Evolutionary conservation across 2,113 vertebrate genomes (phyloP).

Genomic region (Hemiscyllium ocellatum): DNA sequence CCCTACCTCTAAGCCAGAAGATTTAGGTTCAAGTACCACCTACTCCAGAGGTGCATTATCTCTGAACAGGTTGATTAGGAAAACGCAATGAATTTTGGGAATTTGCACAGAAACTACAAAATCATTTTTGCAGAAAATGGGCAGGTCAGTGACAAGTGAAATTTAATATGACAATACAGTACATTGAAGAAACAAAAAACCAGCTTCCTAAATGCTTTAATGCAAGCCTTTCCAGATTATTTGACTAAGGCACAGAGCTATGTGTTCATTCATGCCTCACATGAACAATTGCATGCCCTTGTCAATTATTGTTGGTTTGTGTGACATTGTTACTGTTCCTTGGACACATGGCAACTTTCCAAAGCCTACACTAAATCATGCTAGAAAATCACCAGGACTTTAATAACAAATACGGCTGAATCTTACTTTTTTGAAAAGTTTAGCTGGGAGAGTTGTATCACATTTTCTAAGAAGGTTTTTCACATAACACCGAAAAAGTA

Average conservation of each 20-base stretch:
- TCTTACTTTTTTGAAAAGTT: too few species aligned
- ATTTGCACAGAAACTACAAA: neutral
- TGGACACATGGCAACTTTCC: neutral
- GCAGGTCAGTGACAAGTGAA: neutral
- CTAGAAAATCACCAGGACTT: neutral
- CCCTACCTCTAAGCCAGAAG: too few species aligned
- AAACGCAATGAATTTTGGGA: neutral
- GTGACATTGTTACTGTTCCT: neutral
- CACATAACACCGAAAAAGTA: too few species aligned
- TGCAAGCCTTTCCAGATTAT: neutral
- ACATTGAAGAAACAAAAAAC: too few species aligned
- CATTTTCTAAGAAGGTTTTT: too few species aligned
- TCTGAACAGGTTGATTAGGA: too few species aligned
- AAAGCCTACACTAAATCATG: neutral
- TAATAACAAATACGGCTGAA: neutral
- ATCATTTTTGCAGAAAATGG: neutral
- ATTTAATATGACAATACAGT: neutral
- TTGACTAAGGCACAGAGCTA: neutral
- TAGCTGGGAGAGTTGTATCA: too few species aligned
- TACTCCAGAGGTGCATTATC: too few species aligned
- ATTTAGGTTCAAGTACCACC: too few species aligned
- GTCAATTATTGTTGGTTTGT: neutral
- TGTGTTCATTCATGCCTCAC: neutral
- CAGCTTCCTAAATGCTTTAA: neutral
- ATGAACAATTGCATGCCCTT: neutral